Base-by-base conservation (phyloP, 2,113 vertebrate species). In the Glaucomys volans region DNA sequence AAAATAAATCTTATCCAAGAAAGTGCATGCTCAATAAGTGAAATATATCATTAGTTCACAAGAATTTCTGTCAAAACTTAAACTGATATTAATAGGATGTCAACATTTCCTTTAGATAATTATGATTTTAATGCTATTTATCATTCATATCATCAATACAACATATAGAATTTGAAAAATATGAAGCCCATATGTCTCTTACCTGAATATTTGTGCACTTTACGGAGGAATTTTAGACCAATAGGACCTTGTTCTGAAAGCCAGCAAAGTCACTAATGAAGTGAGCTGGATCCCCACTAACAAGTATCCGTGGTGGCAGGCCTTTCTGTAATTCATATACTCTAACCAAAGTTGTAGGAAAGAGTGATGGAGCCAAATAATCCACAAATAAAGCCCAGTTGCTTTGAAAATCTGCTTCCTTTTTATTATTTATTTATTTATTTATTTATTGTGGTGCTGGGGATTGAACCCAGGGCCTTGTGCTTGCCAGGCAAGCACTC, bases 301-400 rank as follows among this genome's bases (percentile, higher is more conserved):
- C 2, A 1, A 99, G 98, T 26, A 98, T 90, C 72, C 98, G 96
- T 12, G 87, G 97, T 7, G 99, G 98, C 64, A 99, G 92, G 42
- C 87, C 95, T 62, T 62, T 8, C 86, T 98, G 98, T 54, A 98
- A 98, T 0, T 13, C 0, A 44, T 96, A 77, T 62, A 52, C 82
- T 12, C 2, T 97, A 0, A 2, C 64, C 59, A 62, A 62, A 42
- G 97, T 96, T 26, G 98, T 98, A 18, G n/a, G 52, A 81, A 99
- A 98, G 82, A 40, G 42, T 1, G 83, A 81, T 52, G 97, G 97
- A 10, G 79, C 98, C 95, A 99, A 90, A 94, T 98, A 98, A 32
- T 97, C 83, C 71, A 99, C 94, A 3, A 44, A 35, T 13, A 98
- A 99, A 52, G 44, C 95, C 94, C 47, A 62, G 59, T 62, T 62